Conservation (phyloP, 2,113 vertebrate species). For the Sceloporus undulatus region DNA sequence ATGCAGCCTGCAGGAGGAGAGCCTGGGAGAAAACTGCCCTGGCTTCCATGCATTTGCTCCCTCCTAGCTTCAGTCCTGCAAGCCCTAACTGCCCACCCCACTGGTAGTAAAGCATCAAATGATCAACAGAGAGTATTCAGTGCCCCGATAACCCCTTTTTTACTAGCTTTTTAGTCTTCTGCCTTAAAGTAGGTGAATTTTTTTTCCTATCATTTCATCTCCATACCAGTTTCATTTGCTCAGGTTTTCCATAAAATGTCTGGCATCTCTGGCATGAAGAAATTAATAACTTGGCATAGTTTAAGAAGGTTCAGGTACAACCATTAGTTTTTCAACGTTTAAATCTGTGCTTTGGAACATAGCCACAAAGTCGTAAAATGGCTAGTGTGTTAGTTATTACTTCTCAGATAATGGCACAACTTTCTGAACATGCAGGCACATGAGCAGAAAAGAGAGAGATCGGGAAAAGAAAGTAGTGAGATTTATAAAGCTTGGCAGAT, state of each 20-base stretch:
- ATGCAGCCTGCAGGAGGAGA: too few species aligned
- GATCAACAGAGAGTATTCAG: neutral
- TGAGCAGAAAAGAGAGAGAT: constrained; percentile 27
- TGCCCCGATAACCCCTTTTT: too few species aligned
- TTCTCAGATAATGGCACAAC: constrained; percentile 55
- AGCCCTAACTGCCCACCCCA: neutral
- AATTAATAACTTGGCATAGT: constrained; percentile 56
- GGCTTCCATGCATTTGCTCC: too few species aligned
- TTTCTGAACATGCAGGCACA: constrained; percentile 24
- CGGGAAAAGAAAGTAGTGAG: constrained; percentile 27
- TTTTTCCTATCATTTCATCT: constrained; percentile 6
- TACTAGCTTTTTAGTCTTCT: neutral
- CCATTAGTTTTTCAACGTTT: constrained; percentile 60
- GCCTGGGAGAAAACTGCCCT: neutral
- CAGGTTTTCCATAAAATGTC: constrained; percentile 1
- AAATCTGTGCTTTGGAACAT: constrained; percentile 62
- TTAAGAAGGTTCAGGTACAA: constrained; percentile 61
- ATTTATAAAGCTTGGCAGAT: constrained; percentile 65
- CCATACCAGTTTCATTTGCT: neutral
- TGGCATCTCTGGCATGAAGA: constrained; percentile 46
- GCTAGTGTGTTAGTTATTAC: constrained; percentile 49
- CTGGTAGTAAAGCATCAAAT: neutral
- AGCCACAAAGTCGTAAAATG: constrained; percentile 60
- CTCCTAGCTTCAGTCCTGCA: neutral
- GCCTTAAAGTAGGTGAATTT: neutral